These are phyloP conservation scores for Rhagonycha fulva DNA, from an alignment of 2,888 invertebrate species.

Conservation along the genomic window DNA sequence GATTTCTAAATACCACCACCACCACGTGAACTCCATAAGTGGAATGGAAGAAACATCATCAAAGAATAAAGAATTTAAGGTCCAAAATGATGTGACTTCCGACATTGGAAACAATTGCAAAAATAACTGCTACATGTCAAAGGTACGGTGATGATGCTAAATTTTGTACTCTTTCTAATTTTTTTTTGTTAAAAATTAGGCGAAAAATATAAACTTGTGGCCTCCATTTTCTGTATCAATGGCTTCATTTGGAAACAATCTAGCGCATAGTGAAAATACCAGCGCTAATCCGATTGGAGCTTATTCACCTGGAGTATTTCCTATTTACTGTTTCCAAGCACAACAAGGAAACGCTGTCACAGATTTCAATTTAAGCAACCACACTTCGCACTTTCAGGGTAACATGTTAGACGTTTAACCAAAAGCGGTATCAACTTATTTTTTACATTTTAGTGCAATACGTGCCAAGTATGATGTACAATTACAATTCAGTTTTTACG, in stretches of 20 bases:
- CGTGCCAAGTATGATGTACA: slow-evolving; percentile 65
- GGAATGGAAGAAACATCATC: slow-evolving; percentile 27
- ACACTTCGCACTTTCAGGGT: slow-evolving; percentile 36
- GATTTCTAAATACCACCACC: slow-evolving; percentile 60
- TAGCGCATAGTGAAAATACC: slow-evolving; percentile 43
- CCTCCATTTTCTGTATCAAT: slow-evolving; percentile 63
- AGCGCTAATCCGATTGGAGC: slow-evolving; percentile 43
- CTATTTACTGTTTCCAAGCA: slow-evolving; percentile 64
- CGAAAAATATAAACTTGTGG: slow-evolving; percentile 61
- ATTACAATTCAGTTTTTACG: slow-evolving; percentile 58
- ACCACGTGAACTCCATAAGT: slow-evolving; percentile 41
- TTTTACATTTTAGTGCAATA: slow-evolving; percentile 62
- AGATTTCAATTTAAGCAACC: slow-evolving; percentile 42
- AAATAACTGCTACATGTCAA: slow-evolving; percentile 34
- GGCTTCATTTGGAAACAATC: slow-evolving; percentile 50
- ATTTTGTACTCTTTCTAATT: background rate
- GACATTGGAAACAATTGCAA: background rate
- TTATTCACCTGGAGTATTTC: slow-evolving; percentile 55
- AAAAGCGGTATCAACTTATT: background rate
- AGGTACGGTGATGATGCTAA: background rate
- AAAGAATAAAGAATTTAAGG: slow-evolving; percentile 15
- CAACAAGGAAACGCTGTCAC: slow-evolving; percentile 45
- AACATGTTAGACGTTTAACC: background rate
- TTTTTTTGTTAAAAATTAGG: slow-evolving; percentile 31
- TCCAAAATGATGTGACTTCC: slow-evolving; percentile 18